A percentile compares a stretch with the other conserved stretches of the same genome.
Evolutionary conservation across 37 sponge, comb jelly and placozoan species (phyloP).

Genomic region (Agelas oroides): DNA sequence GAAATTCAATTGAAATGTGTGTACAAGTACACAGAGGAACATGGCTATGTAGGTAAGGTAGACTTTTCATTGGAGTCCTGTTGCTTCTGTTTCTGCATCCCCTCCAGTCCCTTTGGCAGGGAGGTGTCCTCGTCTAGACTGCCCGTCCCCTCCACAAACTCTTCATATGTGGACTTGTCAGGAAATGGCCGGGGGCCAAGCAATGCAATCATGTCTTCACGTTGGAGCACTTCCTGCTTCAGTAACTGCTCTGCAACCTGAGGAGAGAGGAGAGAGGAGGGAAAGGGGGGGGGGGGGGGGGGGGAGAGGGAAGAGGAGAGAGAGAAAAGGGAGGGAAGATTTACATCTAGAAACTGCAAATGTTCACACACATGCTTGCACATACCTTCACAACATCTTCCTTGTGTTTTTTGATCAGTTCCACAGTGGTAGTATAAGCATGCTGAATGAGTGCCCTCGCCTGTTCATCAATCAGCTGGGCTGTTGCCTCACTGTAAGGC

Average conservation of each 20-base stretch:
- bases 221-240: conserved; percentile 89
- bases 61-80: too few relatives aligned
- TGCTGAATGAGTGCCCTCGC: conserved; percentile 66
- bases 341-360: too few relatives aligned
- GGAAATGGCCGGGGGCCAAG: conserved; percentile 91
- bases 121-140: conserved; percentile 75
- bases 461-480: conserved; percentile 89
- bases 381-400: conserved; percentile 73
- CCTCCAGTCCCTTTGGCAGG: conserved; percentile 71
- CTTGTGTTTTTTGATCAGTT: conserved; percentile 75
- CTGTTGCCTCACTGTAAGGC: conserved; percentile 98
- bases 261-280: neutral
- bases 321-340: too few relatives aligned
- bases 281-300: conserved; percentile 1
- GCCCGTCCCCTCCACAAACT: conserved; percentile 95
- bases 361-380: too few relatives aligned
- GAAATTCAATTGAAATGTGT: too few relatives aligned
- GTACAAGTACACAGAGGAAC: too few relatives aligned
- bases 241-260: conserved; percentile 91
- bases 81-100: neutral
- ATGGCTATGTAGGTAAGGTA: too few relatives aligned
- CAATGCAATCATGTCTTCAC: conserved; percentile 96
- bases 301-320: neutral
- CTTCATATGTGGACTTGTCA: conserved; percentile 97
- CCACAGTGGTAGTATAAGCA: conserved; percentile 73